Evolutionary conservation across 2,113 vertebrate species (phyloP).

Genomic region (Megaleporinus macrocephalus): DNA sequence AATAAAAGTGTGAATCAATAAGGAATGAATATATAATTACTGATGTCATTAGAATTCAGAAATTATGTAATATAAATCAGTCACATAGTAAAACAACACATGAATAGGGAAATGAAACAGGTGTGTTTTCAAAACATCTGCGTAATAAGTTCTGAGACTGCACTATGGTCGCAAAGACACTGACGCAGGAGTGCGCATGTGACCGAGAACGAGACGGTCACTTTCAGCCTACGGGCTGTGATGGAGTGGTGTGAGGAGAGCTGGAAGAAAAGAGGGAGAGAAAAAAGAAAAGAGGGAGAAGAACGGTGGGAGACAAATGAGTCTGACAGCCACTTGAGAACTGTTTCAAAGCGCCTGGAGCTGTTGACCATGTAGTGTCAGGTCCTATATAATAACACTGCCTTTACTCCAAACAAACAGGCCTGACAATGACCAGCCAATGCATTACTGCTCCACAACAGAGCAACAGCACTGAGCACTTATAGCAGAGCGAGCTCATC

Average conservation of each 20-base stretch:
- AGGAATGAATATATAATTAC: too few relatives aligned
- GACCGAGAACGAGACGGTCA: conserved; percentile 18
- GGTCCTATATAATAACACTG: conserved; percentile 17
- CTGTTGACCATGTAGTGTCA: conserved; percentile 33
- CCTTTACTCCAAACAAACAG: conserved; percentile 19
- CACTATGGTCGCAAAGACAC: conserved; percentile 38
- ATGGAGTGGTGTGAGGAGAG: conserved; percentile 71
- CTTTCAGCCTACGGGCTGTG: conserved; percentile 65
- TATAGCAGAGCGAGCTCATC: neutral
- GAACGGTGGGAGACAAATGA: conserved; percentile 69
- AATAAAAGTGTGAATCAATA: too few relatives aligned
- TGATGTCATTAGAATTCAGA: too few relatives aligned
- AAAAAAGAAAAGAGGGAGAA: conserved; percentile 4
- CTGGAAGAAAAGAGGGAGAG: conserved; percentile 13
- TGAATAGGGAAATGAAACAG: too few relatives aligned
- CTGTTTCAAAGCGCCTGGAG: conserved; percentile 63
- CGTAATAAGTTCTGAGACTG: neutral
- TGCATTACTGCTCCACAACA: neutral
- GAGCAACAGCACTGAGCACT: neutral
- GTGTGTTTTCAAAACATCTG: neutral
- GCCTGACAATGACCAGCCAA: neutral
- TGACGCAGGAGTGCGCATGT: neutral
- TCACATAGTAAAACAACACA: neutral
- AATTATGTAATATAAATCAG: neutral
- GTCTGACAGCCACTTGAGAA: conserved; percentile 70